A percentile compares a stretch with the other conserved stretches of the same genome.
Evolutionary conservation across 1,140 invertebrate genomes (phyloP).

Genomic region (Diplogasteroides magnus): DNA sequence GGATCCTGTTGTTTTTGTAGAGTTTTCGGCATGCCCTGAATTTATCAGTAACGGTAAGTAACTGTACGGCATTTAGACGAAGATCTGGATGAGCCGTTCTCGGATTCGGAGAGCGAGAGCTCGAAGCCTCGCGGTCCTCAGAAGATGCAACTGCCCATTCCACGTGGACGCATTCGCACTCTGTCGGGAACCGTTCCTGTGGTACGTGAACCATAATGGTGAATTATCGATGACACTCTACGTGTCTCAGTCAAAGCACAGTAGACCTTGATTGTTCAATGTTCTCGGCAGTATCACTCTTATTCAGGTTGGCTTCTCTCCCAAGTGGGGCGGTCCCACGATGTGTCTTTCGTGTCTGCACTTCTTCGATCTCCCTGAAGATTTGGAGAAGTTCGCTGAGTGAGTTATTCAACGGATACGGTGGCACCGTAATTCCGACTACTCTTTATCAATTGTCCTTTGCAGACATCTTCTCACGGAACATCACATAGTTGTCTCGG

Average conservation of each 20-base stretch:
- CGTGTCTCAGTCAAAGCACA: background rate
- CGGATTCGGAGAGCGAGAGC: slow-evolving; percentile 51
- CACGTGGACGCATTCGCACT: slow-evolving; percentile 50
- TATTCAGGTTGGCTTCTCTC: slow-evolving; percentile 43
- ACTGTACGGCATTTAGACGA: slow-evolving; percentile 16
- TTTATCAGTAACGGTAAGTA: background rate
- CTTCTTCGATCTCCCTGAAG: slow-evolving; percentile 53
- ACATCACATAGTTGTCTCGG: slow-evolving; percentile 49
- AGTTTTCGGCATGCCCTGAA: slow-evolving; percentile 5
- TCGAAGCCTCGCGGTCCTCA: slow-evolving; percentile 22
- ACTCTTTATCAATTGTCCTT: slow-evolving; percentile 2
- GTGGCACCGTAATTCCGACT: no score
- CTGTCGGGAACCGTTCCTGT: slow-evolving; percentile 52
- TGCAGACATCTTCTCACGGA: slow-evolving; percentile 32
- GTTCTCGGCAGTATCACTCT: no score
- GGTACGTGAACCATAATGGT: background rate
- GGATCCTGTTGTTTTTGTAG: background rate
- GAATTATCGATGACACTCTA: background rate
- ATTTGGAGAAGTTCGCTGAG: slow-evolving; percentile 41
- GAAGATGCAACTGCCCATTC: slow-evolving; percentile 48
- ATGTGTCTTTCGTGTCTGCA: slow-evolving; percentile 53
- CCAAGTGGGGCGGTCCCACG: slow-evolving; percentile 55
- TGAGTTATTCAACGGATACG: slow-evolving; percentile 14
- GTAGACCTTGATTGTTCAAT: no score
- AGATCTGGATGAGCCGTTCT: slow-evolving; percentile 53